Base-by-base conservation (phyloP, 2,113 vertebrate genomes). In the Crypturellus undulatus region DNA sequence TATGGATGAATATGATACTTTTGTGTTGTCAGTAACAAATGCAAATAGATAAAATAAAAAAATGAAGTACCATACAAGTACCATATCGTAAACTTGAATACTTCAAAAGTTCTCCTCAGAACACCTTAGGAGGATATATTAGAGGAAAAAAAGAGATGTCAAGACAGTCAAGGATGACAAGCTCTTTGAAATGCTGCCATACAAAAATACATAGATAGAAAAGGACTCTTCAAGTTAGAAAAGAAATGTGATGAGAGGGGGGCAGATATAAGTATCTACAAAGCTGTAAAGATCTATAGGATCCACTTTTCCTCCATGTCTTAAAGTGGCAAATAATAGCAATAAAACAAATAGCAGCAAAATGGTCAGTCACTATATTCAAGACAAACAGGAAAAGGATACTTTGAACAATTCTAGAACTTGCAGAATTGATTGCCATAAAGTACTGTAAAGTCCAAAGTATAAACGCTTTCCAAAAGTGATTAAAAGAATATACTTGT, bases 381-480 rank as follows among this genome's bases (percentile, higher is more conserved):
- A 73, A 86, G 70, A 36, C 2, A 84, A 84, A 68, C 0, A 30
- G 49, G 62, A 45, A 30, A 5, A 0, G 0, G 0, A 17, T 45
- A 13, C 1, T 42, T 83, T 60, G 58, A 12, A 62, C 4, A 70
- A 14, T 62, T 78, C 12, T 4, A 43, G 73, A 87, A 2, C 10
- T 22, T 2, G 4, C 70, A 69, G 4, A 9, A 63, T 92, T 84
- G 59, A 49, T 65, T 87, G 12, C 7, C 7, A 47, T 34, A 51
- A 80, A 77, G 42, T 51, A 73, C 34, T 17, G 13, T 32, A 83
- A 82, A 93, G 6, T 12, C 5, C 9, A 62, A 77, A 77, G 3
- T 64, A 68, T 28, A 49, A 67, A 58, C 2, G 60, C 4, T 13
- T 79, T 79, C 30, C 32, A 86, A 34, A 83, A 85, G 12, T 26